Evolutionary conservation across 1,140 invertebrate species (phyloP).

Genomic region (Popillia japonica): DNA sequence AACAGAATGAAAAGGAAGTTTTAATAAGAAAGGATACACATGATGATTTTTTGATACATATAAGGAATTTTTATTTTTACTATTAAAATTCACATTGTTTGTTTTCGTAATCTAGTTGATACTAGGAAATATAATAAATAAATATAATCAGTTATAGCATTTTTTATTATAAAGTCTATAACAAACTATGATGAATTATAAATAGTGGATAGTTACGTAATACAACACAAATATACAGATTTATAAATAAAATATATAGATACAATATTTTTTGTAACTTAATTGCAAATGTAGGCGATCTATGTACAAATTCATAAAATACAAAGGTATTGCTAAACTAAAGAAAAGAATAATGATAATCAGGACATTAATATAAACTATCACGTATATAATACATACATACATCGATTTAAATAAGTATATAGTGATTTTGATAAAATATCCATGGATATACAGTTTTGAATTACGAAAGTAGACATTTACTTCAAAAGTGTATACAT

Average conservation of each 20-base stretch:
- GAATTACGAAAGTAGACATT: not conserved
- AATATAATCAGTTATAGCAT: slow-evolving; percentile 21
- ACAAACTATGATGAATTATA: slow-evolving; percentile 34
- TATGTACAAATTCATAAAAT: slow-evolving; percentile 26
- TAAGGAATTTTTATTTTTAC: too few relatives aligned
- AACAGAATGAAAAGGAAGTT: too few relatives aligned
- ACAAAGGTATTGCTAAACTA: not conserved
- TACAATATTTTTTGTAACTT: slow-evolving; percentile 28
- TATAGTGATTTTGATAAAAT: slow-evolving; percentile 17
- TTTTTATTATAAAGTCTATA: slow-evolving; percentile 38
- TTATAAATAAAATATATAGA: slow-evolving; percentile 37
- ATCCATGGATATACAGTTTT: not conserved
- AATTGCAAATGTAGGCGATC: not conserved
- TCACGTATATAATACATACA: slow-evolving; percentile 24
- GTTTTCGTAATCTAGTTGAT: too few relatives aligned
- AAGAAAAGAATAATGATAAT: not conserved
- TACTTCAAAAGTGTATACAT: slow-evolving; percentile 16
- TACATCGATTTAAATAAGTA: slow-evolving; percentile 5
- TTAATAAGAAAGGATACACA: too few relatives aligned
- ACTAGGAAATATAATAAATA: not conserved
- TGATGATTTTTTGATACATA: too few relatives aligned
- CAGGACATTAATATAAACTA: not conserved
- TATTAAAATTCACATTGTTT: too few relatives aligned
- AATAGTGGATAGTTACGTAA: slow-evolving; percentile 35
- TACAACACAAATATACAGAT: slow-evolving; percentile 40